Evolutionary conservation across 64 coral and sea anemone species (phyloP).

Genomic region (Cladopsammia gracilis): DNA sequence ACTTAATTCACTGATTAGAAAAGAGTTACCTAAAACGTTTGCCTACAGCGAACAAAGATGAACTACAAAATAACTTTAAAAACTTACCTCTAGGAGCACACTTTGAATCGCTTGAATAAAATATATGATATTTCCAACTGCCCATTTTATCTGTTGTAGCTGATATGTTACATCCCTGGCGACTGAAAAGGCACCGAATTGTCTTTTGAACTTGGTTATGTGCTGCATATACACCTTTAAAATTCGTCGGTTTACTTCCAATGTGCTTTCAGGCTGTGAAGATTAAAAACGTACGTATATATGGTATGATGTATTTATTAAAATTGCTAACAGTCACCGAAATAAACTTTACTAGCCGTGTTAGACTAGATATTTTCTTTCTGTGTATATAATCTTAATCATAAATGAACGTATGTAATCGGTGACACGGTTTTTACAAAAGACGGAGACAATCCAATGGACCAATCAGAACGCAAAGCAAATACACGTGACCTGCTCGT

Average conservation of each 20-base stretch:
- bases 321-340: no score
- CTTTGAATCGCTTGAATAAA: background rate
- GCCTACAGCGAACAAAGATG: background rate
- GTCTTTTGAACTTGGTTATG: constrained; percentile 5
- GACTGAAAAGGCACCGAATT: background rate
- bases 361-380: no score
- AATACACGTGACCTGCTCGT: no score
- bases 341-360: no score
- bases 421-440: no score
- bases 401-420: no score
- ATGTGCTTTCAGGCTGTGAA: background rate
- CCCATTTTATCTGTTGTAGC: constrained; percentile 17
- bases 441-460: no score
- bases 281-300: background rate
- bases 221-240: background rate
- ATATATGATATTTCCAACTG: background rate
- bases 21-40: no score
- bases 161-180: constrained; percentile 4
- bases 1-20: no score
- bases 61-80: background rate
- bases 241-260: constrained; percentile 7
- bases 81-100: background rate
- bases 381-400: no score
- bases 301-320: no score
- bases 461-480: no score